Base-by-base conservation (phyloP, 2,888 invertebrate species). In the Phaedon cochleariae region DNA sequence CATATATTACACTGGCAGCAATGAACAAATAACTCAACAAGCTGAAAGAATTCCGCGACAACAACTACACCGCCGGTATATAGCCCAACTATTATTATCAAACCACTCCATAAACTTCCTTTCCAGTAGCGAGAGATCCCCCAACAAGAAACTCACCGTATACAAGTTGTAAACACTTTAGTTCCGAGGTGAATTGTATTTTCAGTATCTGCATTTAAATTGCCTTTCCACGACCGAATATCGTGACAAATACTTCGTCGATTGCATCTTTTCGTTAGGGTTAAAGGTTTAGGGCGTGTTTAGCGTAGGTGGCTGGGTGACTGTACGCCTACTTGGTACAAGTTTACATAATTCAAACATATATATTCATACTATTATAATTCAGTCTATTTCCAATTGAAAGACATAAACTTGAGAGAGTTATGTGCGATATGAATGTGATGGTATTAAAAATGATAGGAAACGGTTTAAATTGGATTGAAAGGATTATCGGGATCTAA, bases 181-280 rank as follows among this genome's bases (percentile, higher is more conserved):
- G 34, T 55, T 58, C 59, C 60, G 67, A 71, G 63, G 71, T 59
- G 57, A 64, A 73, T 73, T 63, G 70, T 73, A 68, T 70, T 67
- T 64, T 61, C 51, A 62, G 59, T 68, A 77, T 79, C 77, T 77
- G 72, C 77, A 79, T 79, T 78, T 78, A 78, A 78, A 79, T 79
- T 78, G 77, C 77, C 70, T 69, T 69, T 70, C 73, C 79, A 79
- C 77, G 78, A 79, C 76, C 70, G 60, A 64, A 62, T 68, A 70
- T 79, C 79, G 79, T 79, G 79, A 79, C 79, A 79, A 79, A 78
- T 78, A 77, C 74, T 78, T 79, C 74, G 73, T 51, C 76, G 77
- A 78, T 78, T 73, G 70, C 73, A 77, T 78, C 78, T 77, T 64
- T 59, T 58, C 45, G 66, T 60, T 58, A 65, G 72, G 74, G 74